phyloP scores from a whole-genome alignment of 1,140 invertebrate genomes.

The Brachionus sp. region DNA sequence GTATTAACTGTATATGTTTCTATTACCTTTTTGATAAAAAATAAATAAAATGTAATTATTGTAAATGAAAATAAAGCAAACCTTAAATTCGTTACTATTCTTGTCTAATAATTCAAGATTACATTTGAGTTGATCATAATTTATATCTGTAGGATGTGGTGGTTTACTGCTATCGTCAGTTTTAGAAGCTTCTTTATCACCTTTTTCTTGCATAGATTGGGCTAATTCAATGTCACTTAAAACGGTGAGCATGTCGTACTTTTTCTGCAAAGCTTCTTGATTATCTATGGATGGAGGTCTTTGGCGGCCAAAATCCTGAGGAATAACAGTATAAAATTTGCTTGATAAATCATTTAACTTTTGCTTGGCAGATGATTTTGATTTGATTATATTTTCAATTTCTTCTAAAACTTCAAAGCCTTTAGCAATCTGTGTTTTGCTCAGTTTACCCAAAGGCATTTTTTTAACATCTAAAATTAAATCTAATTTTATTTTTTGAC shows the following conservation, averaged over 20 bases:
- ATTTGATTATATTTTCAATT: slow-evolving; percentile 54
- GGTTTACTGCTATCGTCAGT: slow-evolving; percentile 46
- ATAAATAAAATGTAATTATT: not conserved
- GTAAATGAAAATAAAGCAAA: slow-evolving; percentile 46
- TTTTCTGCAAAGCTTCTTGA: slow-evolving; percentile 54
- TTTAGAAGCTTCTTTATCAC: slow-evolving; percentile 41
- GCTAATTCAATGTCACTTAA: slow-evolving; percentile 62
- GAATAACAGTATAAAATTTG: slow-evolving; percentile 61
- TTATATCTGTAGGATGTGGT: slow-evolving; percentile 57
- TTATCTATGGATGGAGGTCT: slow-evolving; percentile 55
- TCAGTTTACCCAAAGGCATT: slow-evolving; percentile 62
- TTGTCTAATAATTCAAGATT: slow-evolving; percentile 52
- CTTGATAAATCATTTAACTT: slow-evolving; percentile 53
- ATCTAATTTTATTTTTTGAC: not conserved
- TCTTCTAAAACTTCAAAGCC: slow-evolving; percentile 61
- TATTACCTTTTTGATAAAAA: slow-evolving; percentile 52
- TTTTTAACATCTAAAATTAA: slow-evolving; percentile 59
- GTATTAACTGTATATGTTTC: slow-evolving; percentile 56
- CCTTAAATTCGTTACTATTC: slow-evolving; percentile 55
- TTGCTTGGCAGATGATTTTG: not conserved
- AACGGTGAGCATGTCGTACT: slow-evolving; percentile 61
- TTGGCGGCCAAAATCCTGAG: slow-evolving; percentile 60
- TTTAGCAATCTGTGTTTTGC: slow-evolving; percentile 61
- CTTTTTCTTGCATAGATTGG: slow-evolving; percentile 54
- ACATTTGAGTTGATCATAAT: slow-evolving; percentile 59